These are phyloP conservation scores for Drosophila borborema DNA, from an alignment of 2,888 invertebrate species.

Conservation along the genomic window DNA sequence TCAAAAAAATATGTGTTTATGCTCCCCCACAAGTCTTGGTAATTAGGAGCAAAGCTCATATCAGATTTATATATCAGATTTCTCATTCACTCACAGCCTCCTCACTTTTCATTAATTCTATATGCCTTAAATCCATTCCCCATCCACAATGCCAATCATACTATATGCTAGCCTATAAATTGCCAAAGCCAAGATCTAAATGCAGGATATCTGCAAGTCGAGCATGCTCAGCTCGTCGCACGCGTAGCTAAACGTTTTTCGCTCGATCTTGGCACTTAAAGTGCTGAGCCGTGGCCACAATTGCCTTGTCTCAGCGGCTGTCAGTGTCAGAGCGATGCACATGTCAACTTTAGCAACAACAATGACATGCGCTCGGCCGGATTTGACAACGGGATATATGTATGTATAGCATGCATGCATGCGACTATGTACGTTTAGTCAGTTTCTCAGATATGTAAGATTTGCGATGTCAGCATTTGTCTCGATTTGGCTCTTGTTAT, in stretches of 20 bases:
- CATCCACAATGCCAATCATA: too few species aligned
- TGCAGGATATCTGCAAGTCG: background rate
- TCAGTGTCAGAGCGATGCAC: conserved; percentile 30
- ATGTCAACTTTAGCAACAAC: conserved; percentile 20
- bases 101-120: too few species aligned
- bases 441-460: conserved; percentile 15
- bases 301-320: conserved; percentile 22
- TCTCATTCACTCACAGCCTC: too few species aligned
- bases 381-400: conserved; percentile 53
- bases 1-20: too few species aligned
- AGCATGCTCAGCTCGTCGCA: background rate
- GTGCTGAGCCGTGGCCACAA: conserved; percentile 19
- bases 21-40: too few species aligned
- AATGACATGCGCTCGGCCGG: conserved; percentile 21
- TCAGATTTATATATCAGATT: too few species aligned
- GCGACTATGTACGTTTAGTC: conserved; percentile 35
- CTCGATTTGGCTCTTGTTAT: conserved; percentile 6
- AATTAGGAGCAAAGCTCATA: too few species aligned
- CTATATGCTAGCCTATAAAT: background rate
- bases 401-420: background rate
- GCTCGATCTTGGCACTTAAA: conserved; percentile 23
- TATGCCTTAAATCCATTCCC: too few species aligned
- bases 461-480: conserved; percentile 37
- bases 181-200: background rate
- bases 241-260: conserved; percentile 5